Base-by-base conservation (phyloP, 2,797 vertebrate species). In the Tauraco hartlaubi region DNA sequence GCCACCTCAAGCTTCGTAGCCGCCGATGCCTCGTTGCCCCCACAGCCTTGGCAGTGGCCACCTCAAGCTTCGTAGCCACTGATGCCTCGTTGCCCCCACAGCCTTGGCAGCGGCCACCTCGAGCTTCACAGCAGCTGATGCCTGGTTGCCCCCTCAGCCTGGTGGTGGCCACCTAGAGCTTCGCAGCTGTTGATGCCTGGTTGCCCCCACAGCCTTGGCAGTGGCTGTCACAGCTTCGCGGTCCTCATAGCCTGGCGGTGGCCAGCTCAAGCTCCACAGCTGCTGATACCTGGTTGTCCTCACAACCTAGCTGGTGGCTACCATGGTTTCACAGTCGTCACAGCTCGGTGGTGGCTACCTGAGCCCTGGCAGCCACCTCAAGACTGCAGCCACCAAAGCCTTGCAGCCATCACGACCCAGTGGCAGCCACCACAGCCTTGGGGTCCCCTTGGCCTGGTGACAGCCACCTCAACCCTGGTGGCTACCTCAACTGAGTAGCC, bases 181-280 rank as follows among this genome's bases (percentile, higher is more conserved):
- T 41, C 31, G 12, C 14, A 15, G 22, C 22, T 2, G 4, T 46
- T 51, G 46, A 26, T 26, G 13, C 11, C 35, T 41, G 12, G 16
- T 31, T 10, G 16, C 19, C 28, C 28, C 33, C 15, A 59, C 72
- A 23, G 20, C 15, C n/a, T 13, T 41, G 6, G 35, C 5, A 6
- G 33, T 15, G 62, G 33, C 39, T 9, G 9, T 28, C 41, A 56
- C 3, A 2, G 18, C 22, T 15, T 49, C 15, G 5, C 1, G 17
- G 52, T 23, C 77, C 41, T n/a, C n/a, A 49, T 14, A 41, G 29
- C 16, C 43, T 3, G 0, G 14, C 1, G 1, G 15, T 11, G 25
- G 46, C 48, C 26, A 46, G 66, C 41, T 55, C 35, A 61, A 14
- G 12, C 39, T 41, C 39, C 39, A 41, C 39, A 41, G 39, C 39